A percentile compares a stretch with the other conserved stretches of the same genome.
Evolutionary conservation across 2,888 invertebrate species (phyloP).

Genomic region (Itoplectis maculator): DNA sequence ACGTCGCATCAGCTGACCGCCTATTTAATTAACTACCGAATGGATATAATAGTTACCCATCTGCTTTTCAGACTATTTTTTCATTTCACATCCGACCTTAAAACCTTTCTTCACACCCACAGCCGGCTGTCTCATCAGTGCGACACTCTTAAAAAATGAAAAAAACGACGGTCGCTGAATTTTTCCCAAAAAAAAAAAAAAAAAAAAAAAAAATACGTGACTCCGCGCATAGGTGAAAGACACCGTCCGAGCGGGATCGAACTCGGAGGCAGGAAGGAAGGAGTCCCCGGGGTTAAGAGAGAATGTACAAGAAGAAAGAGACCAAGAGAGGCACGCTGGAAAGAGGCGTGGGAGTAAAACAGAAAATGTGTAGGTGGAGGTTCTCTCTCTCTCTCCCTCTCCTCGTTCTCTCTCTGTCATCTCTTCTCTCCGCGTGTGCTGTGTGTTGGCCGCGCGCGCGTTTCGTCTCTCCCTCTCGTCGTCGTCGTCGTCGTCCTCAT

Average conservation of each 20-base stretch:
- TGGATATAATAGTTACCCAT: no score
- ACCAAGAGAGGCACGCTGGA: slow-evolving; percentile 51
- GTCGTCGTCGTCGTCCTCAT: background rate
- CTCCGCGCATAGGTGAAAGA: slow-evolving; percentile 26
- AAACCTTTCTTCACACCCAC: no score
- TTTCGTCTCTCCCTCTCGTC: slow-evolving; percentile 26
- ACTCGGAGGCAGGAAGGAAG: slow-evolving; percentile 66
- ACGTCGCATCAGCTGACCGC: no score
- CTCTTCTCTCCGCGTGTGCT: slow-evolving; percentile 11
- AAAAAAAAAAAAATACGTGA: background rate
- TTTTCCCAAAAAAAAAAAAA: no score
- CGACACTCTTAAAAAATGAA: background rate
- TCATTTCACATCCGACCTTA: no score
- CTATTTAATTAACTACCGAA: no score
- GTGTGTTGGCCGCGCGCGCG: background rate
- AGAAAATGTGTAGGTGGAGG: slow-evolving; percentile 67
- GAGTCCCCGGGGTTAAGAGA: slow-evolving; percentile 55
- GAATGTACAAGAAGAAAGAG: slow-evolving; percentile 50
- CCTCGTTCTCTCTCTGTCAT: slow-evolving; percentile 17
- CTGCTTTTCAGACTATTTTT: no score
- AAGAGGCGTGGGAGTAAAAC: slow-evolving; percentile 67
- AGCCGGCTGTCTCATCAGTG: no score
- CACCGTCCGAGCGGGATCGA: slow-evolving; percentile 24
- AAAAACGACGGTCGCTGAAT: background rate
- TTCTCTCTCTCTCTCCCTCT: slow-evolving; percentile 52